Base-by-base conservation (phyloP, 1,140 invertebrate genomes). In the Diabrotica virgifera region DNA sequence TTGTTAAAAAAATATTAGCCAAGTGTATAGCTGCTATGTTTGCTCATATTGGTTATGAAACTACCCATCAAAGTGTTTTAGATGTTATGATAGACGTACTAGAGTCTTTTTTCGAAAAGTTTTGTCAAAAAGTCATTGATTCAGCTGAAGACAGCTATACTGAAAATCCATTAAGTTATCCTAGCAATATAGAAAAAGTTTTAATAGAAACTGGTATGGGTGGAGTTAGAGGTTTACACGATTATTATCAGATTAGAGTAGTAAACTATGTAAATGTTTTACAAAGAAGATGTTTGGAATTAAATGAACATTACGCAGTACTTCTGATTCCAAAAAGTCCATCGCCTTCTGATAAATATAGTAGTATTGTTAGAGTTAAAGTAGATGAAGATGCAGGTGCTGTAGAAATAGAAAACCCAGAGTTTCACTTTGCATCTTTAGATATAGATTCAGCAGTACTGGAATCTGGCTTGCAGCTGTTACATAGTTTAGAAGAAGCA, bases 11-110 rank as follows among this genome's bases (percentile, higher is more conserved):
- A 57, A 57, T 77, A 52, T 64, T 77, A 55, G 64, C 62, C 14
- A 76, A 76, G 64, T 65, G 65, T 64, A 62, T 76, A 24, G 69
- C 70, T 12, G 70, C 70, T 37, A 66, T 77, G 67, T 70, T 71
- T 67, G 74, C 75, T 13, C 76, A 77, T 57, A 67, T 77, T 37
- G 76, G 76, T 50, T 77, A 69, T 71, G 72, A 76, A 75, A 72
- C 73, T 14, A 73, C 71, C 5, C 72, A 73, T 62, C 71, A 75
- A 68, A 72, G 72, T 66, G 67, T 74, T 53, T 51, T 78, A 12
- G 66, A 76, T 66, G 53, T 77, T 9, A 54, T 78, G 38, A 70
- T 68, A 9, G 77, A 78, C 67, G 72, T 77, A 13, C 54, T 77
- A 13, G 70, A 73, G 51, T 68, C 70, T 40, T 78, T 75, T 61